Evolutionary conservation across 2,888 invertebrate genomes (phyloP), one percentile per base, ranked within the genome.

Genomic region (Eupithecia vulgata): DNA sequence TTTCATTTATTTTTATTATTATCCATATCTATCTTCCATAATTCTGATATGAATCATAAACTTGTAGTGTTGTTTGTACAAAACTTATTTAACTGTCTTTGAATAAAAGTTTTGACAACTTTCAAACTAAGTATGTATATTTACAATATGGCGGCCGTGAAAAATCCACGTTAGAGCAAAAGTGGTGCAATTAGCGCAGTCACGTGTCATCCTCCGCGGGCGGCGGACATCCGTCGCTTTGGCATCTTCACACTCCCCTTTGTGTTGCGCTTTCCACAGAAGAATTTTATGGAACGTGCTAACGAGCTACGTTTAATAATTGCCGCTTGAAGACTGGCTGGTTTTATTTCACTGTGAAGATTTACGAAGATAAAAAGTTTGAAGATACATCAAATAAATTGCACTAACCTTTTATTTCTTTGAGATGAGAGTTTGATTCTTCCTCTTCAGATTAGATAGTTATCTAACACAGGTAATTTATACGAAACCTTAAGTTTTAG

Each of bases 101-200:
- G 17, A 17, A 61, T 17, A 61, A 15, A 30, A 25, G 15, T n/a
- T 40, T 40, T 25, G 4, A 40, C 37, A 10, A 62, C 4, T 4
- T 35, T n/a, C 10, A n/a, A 64, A 64, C 37, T 64, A 21, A 21
- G 0, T 17, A 5, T 45, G 8, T n/a, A 21, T 52, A 52, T 21
- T 52, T 5, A 57, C 10, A 65, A 69, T 35, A 72, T 64, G 42
- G 67, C 69, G 35, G 4, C 30, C 35, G 67, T 21, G 42, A 70
- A 70, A 69, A 62, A 25, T 57, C 30, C 70, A 80, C 80, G 77
- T 72, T 40, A 66, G 68, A 70, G 75, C 72, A 77, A 84, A 83
- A 87, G 84, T 88, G 80, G 86, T 77, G 81, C 83, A 85, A 87
- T 88, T 85, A 88, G 80, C 37, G 81, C 84, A 82, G 79, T 81